Evolutionary conservation across 2,797 vertebrate genomes (phyloP).

Genomic region (Lophius americanus): DNA sequence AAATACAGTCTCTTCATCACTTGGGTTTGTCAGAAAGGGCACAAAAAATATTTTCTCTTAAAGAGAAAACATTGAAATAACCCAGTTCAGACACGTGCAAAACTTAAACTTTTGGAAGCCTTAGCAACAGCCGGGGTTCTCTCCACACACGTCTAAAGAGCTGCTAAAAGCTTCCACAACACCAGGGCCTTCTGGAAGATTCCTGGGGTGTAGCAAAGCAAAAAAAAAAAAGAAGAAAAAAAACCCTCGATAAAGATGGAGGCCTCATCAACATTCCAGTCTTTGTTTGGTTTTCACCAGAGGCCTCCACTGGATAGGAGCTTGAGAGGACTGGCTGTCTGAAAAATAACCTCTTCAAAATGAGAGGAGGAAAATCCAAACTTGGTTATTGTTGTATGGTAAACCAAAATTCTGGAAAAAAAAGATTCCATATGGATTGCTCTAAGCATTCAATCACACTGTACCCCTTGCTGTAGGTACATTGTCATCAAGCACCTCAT

Average conservation of each 20-base stretch:
- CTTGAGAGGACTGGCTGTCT: slow-evolving; percentile 58
- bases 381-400: slow-evolving; percentile 61
- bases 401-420: slow-evolving; percentile 34
- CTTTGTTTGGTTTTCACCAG: slow-evolving; percentile 80
- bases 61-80: slow-evolving; percentile 45
- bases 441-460: slow-evolving; percentile 35
- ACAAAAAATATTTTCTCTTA: slow-evolving; percentile 14
- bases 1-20: slow-evolving; percentile 53
- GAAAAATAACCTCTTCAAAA: slow-evolving; percentile 70
- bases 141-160: slow-evolving; percentile 69
- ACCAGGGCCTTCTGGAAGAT: slow-evolving; percentile 74
- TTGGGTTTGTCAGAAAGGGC: slow-evolving; percentile 32
- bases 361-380: slow-evolving; percentile 64
- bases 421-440: slow-evolving; percentile 28
- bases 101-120: slow-evolving; percentile 65
- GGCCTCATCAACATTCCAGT: slow-evolving; percentile 81
- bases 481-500: slow-evolving; percentile 27
- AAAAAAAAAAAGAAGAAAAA: slow-evolving; percentile 43
- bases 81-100: slow-evolving; percentile 47
- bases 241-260: slow-evolving; percentile 74
- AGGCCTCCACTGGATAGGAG: slow-evolving; percentile 69
- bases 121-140: slow-evolving; percentile 65
- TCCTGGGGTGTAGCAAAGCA: slow-evolving; percentile 75
- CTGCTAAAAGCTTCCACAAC: slow-evolving; percentile 76
- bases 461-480: slow-evolving; percentile 11